phyloP scores from a whole-genome alignment of 2,797 vertebrate species.

The Erithacus rubecula region DNA sequence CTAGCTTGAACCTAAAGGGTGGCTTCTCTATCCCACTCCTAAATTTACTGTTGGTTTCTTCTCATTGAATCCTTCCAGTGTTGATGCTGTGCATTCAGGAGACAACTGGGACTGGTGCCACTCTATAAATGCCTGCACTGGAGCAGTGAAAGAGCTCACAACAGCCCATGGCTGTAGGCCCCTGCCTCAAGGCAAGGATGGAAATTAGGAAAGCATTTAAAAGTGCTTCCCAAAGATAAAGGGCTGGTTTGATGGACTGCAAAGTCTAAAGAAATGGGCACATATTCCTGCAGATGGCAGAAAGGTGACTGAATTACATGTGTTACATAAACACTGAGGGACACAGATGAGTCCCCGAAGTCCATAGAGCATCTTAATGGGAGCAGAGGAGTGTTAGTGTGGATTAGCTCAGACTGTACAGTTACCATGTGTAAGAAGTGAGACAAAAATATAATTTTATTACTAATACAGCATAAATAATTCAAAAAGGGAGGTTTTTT shows the following conservation, averaged over 20 bases:
- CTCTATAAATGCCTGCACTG: neutral
- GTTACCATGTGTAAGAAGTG: neutral
- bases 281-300: neutral
- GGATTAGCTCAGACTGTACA: neutral
- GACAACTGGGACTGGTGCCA: neutral
- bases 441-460: neutral
- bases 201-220: neutral
- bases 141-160: neutral
- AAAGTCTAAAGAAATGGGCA: neutral
- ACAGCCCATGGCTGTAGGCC: neutral
- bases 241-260: neutral
- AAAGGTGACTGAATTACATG: neutral
- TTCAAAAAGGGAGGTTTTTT: neutral
- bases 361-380: neutral
- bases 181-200: neutral
- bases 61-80: neutral
- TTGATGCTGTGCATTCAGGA: neutral
- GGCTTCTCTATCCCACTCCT: no score
- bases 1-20: neutral
- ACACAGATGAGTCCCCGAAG: fast-evolving
- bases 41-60: neutral
- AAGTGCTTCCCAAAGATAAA: neutral
- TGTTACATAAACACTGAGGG: neutral
- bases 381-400: no score
- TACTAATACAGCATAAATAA: neutral